Evolutionary conservation across 1,140 invertebrate species (phyloP), one percentile per base, ranked within the genome.

Genomic region (Trypoxylus dichotomus): DNA sequence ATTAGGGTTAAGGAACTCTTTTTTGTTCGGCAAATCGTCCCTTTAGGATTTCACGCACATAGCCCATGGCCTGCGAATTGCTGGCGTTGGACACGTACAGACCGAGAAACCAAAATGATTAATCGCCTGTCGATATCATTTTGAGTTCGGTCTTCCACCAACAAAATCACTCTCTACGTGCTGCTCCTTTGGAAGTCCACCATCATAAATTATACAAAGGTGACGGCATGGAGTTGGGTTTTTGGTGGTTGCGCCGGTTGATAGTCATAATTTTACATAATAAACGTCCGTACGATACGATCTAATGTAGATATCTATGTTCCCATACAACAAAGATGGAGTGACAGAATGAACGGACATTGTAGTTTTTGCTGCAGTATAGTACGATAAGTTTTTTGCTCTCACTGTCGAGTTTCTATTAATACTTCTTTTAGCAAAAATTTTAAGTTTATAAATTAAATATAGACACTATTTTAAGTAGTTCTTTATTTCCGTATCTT

Each of bases 1-100:
- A 58, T 58, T 58, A 58, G 47, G 47, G 47, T 58, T 58, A 58
- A 58, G 7, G 47, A 58, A 58, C 47, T 58, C 47, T 58, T 58
- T 58, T 58, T 58, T 58, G 2, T 58, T 58, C 47, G 42, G 7
- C 32, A 37, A 58, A 19, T 58, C 21, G 47, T 58, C 47, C 47
- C 47, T 58, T 58, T 21, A 58, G 47, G 7, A 58, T 58, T 58
- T 58, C 47, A 1, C 47, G 47, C 47, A 13, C 47, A 58, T 21
- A 19, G 47, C 47, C 47, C 2, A n/a, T 58, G 47, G 47, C 47
- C 21, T 58, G 47, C 15, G 15, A 7, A 58, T n/a, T 58, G 47
- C 47, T 58, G 7, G 7, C 47, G 47, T 3, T 13, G 47, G 47
- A 58, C 47, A 58, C 47, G 47, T 58, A 58, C 47, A 58, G 47